Percentiles rank a stretch among this genome's conserved stretches.
phyloP scores from a whole-genome alignment of 2,113 vertebrate species.

The Columba janthina region DNA sequence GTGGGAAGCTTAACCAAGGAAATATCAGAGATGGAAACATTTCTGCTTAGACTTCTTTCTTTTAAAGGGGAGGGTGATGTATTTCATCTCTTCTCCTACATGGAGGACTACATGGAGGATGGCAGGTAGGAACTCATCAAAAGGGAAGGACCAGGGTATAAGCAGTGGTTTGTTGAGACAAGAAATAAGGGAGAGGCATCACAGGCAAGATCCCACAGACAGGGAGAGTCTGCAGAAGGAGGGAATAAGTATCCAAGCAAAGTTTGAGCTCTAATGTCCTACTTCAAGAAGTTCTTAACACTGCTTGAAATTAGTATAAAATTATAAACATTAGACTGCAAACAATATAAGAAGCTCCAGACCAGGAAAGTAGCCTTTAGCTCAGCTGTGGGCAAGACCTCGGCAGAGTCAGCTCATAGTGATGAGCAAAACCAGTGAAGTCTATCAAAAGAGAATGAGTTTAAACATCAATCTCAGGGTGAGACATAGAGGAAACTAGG shows the following conservation, averaged over 20 bases:
- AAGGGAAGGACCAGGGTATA: background rate
- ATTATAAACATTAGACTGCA: background rate
- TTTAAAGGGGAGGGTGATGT: background rate
- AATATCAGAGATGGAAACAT: background rate
- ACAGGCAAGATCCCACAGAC: background rate
- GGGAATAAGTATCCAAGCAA: background rate
- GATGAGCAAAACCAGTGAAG: background rate
- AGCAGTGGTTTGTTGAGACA: background rate
- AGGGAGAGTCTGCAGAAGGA: background rate
- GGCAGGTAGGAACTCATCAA: background rate
- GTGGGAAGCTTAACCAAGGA: background rate
- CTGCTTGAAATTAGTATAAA: background rate
- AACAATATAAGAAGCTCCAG: background rate
- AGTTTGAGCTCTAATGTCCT: background rate
- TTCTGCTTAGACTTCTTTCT: background rate
- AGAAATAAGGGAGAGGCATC: background rate
- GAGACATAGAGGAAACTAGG: background rate
- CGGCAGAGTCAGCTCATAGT: background rate
- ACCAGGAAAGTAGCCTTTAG: background rate
- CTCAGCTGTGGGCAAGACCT: background rate
- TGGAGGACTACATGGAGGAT: background rate
- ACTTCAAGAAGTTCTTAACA: background rate
- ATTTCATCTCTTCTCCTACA: background rate
- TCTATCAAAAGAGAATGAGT: background rate
- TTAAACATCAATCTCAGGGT: background rate